Evolutionary conservation across 2,888 invertebrate species (phyloP).

Genomic region (Cryptophagus acutangulus): DNA sequence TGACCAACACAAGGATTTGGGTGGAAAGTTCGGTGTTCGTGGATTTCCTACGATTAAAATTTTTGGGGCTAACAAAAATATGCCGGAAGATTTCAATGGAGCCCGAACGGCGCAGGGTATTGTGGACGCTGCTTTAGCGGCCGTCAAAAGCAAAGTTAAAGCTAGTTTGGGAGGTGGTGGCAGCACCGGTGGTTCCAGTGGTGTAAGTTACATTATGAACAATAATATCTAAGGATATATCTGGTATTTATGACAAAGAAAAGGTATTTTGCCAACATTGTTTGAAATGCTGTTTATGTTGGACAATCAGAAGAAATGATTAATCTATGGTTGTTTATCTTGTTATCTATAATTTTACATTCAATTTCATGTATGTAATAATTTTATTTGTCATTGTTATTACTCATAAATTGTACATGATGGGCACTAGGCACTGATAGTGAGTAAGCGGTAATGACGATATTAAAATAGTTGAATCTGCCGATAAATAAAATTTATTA

Average conservation of each 20-base stretch:
- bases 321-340: too few species aligned
- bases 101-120: conserved; percentile 80
- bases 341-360: too few species aligned
- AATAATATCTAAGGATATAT: too few species aligned
- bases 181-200: conserved; percentile 32
- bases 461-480: too few species aligned
- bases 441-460: too few species aligned
- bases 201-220: conserved; percentile 23
- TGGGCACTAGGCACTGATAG: too few species aligned
- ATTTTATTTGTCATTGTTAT: background rate
- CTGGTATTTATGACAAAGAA: background rate
- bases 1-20: conserved; percentile 79
- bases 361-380: background rate
- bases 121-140: conserved; percentile 78
- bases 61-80: conserved; percentile 78
- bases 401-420: too few species aligned
- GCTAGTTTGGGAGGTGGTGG: conserved; percentile 61
- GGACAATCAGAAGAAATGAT: too few species aligned
- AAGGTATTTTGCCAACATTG: too few species aligned
- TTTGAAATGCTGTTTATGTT: too few species aligned
- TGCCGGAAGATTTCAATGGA: conserved; percentile 80
- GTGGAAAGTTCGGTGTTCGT: conserved; percentile 71
- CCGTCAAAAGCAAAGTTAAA: conserved; percentile 70
- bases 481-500: too few species aligned
- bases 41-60: conserved; percentile 97